phyloP scores from a whole-genome alignment of 2,888 invertebrate genomes.

The Glaucopsyche alexis region DNA sequence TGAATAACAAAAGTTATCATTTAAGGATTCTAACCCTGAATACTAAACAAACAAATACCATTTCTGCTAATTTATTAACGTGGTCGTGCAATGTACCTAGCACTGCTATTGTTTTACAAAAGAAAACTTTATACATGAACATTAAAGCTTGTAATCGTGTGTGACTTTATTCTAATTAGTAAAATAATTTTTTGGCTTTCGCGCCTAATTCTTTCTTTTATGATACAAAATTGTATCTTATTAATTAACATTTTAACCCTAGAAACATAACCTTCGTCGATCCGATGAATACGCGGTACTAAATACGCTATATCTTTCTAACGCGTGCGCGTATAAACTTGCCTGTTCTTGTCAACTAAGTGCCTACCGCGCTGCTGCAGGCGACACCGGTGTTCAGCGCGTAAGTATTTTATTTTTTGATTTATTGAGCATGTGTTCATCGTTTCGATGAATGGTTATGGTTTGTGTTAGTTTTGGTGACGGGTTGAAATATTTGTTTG shows the following conservation, averaged over 20 bases:
- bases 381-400: no score
- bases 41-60: constrained; percentile 14
- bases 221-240: constrained; percentile 26
- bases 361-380: no score
- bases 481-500: no score
- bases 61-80: constrained; percentile 28
- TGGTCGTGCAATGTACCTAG: constrained; percentile 21
- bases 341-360: no score
- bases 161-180: constrained; percentile 28
- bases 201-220: constrained; percentile 29
- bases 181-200: constrained; percentile 24
- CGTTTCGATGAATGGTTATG: no score
- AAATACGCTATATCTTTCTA: no score
- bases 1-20: background rate
- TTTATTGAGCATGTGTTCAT: no score
- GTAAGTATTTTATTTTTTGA: no score
- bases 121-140: background rate
- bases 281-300: no score
- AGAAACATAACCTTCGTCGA: no score
- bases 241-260: background rate
- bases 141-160: background rate
- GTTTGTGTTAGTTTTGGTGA: no score
- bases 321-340: no score
- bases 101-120: background rate
- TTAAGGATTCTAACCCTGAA: constrained; percentile 6